Percentiles rank a stretch among this genome's conserved stretches.
These are phyloP conservation scores for Eretmocerus hayati DNA, from an alignment of 2,888 invertebrate species.

Conservation along the genomic window DNA sequence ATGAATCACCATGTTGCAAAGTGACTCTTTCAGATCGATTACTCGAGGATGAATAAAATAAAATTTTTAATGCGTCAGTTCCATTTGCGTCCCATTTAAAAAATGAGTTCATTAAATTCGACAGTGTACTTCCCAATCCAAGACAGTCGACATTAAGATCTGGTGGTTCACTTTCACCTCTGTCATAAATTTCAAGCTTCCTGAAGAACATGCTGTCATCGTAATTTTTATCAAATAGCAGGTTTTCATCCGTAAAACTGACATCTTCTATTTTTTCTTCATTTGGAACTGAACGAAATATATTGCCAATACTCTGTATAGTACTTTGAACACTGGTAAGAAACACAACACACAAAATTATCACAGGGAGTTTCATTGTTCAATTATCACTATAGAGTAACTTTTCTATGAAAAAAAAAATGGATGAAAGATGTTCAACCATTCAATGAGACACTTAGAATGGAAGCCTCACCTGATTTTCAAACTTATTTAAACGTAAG, in stretches of 20 bases:
- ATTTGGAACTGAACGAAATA: no score
- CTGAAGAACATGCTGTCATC: slow-evolving; percentile 5
- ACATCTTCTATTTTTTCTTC: no score
- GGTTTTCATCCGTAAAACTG: background rate
- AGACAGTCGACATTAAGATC: slow-evolving; percentile 42
- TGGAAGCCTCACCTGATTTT: no score
- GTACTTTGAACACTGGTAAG: no score
- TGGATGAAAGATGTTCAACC: no score
- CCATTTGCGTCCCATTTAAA: slow-evolving; percentile 49
- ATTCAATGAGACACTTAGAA: no score
- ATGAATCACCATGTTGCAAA: slow-evolving; percentile 47
- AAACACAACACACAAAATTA: no score
- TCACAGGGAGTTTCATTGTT: no score
- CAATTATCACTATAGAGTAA: no score
- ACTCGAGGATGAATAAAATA: slow-evolving; percentile 51
- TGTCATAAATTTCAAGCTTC: background rate
- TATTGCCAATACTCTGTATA: no score
- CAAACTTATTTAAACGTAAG: no score
- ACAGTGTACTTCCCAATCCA: slow-evolving; percentile 47
- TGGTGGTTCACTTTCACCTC: background rate
- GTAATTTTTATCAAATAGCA: background rate
- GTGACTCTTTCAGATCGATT: slow-evolving; percentile 44
- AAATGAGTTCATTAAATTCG: slow-evolving; percentile 42
- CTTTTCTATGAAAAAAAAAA: no score
- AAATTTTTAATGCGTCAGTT: slow-evolving; percentile 48